phyloP scores from a whole-genome alignment of 2,113 vertebrate species.

The Corythoichthys haematopterus region DNA sequence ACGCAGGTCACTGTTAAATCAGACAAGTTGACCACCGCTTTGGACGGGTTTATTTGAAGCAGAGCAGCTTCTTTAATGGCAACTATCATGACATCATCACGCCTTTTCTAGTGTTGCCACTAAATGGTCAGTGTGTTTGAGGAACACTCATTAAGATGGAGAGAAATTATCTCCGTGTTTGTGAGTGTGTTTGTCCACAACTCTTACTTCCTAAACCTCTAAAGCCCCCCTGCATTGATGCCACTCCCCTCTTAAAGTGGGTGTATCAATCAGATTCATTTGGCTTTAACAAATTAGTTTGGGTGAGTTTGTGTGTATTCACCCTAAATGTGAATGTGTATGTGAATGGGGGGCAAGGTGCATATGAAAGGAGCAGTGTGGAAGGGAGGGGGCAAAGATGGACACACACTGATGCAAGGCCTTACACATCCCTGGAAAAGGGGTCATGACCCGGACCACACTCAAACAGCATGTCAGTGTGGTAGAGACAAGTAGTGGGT shows the following conservation, averaged over 20 bases:
- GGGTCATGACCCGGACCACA: constrained; percentile 60
- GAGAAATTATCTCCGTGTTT: constrained; percentile 17
- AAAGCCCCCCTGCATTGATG: constrained; percentile 32
- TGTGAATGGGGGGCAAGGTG: constrained; percentile 44
- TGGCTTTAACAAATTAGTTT: constrained; percentile 55
- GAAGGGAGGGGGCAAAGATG: constrained; percentile 31
- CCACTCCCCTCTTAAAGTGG: constrained; percentile 46
- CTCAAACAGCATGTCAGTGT: constrained; percentile 55
- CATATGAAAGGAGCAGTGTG: constrained; percentile 46
- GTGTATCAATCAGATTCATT: constrained; percentile 68
- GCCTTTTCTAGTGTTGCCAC: constrained; percentile 28
- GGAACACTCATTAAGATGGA: constrained; percentile 20
- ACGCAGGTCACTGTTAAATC: constrained; percentile 34
- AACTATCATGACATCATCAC: constrained; percentile 48
- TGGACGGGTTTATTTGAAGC: constrained; percentile 28
- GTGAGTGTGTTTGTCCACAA: constrained; percentile 11
- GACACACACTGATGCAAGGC: constrained; percentile 50
- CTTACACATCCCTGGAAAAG: constrained; percentile 60
- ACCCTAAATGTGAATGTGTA: constrained; percentile 28
- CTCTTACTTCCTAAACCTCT: constrained; percentile 53
- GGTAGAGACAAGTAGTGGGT: constrained; percentile 33
- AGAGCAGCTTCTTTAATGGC: constrained; percentile 16
- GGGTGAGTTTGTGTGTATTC: constrained; percentile 38
- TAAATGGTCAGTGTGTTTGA: constrained; percentile 31
- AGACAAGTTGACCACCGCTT: constrained; percentile 19